A percentile compares a stretch with the other conserved stretches of the same genome.
Conservation (phyloP, 1,140 invertebrate species). For the Micrasema longulum region DNA sequence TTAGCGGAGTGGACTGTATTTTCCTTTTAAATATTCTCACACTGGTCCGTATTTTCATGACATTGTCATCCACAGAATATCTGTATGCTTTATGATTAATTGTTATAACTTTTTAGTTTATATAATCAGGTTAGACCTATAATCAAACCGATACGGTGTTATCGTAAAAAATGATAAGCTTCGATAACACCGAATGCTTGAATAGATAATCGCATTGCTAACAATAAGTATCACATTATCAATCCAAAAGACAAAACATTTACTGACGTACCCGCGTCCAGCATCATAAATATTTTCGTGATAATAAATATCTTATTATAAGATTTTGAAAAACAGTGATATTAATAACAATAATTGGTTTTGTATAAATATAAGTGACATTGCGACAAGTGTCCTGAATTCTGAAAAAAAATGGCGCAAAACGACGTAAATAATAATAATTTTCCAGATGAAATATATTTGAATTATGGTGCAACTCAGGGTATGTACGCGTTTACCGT, state of each 20-base stretch:
- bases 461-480: constrained; percentile 25
- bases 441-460: constrained; percentile 7
- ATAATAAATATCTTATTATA: not conserved
- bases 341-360: not conserved
- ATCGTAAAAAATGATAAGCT: constrained; percentile 17
- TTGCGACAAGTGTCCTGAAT: constrained; percentile 3
- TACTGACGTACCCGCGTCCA: too few species aligned
- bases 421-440: constrained; percentile 38
- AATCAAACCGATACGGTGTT: not conserved
- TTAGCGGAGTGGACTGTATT: too few species aligned
- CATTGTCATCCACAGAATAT: too few species aligned
- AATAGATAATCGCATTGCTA: constrained; percentile 39
- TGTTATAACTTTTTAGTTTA: not conserved
- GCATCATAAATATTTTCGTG: too few species aligned
- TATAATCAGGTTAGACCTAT: not conserved
- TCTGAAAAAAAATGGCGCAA: constrained; percentile 4
- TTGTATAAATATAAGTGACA: not conserved
- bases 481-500: not conserved
- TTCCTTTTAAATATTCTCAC: too few species aligned
- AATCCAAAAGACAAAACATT: constrained; percentile 24
- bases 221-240: constrained; percentile 35
- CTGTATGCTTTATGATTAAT: too few species aligned
- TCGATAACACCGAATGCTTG: constrained; percentile 16
- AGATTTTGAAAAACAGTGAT: not conserved
- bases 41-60: too few species aligned